Evolutionary conservation across 2,888 invertebrate species (phyloP).

Genomic region (Cephus nigrinus): DNA sequence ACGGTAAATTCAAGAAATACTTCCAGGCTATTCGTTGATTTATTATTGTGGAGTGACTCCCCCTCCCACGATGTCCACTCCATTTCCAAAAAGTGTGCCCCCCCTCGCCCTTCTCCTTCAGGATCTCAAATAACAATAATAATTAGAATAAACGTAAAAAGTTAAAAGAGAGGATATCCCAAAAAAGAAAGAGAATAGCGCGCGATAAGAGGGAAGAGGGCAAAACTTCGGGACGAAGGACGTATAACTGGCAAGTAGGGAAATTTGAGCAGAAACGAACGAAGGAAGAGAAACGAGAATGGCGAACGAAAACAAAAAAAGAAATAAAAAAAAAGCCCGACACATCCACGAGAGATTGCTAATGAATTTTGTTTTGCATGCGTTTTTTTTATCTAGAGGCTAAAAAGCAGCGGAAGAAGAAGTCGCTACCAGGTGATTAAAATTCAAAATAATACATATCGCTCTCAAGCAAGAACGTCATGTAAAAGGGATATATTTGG

Average conservation of each 20-base stretch:
- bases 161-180: neutral
- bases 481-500: neutral
- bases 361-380: constrained; percentile 65
- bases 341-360: constrained; percentile 48
- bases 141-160: neutral
- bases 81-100: too few relatives aligned
- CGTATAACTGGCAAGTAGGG: too few relatives aligned
- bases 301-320: neutral
- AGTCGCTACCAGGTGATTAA: constrained; percentile 87
- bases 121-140: neutral
- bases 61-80: too few relatives aligned
- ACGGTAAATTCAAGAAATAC: too few relatives aligned
- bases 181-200: neutral
- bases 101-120: neutral
- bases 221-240: too few relatives aligned
- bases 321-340: constrained; percentile 19
- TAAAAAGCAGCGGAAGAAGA: constrained; percentile 95
- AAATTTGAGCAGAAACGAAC: too few relatives aligned
- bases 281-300: too few relatives aligned
- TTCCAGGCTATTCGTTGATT: too few relatives aligned
- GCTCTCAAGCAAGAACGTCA: neutral
- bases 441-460: constrained; percentile 41
- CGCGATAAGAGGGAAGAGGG: neutral
- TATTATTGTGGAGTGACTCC: too few relatives aligned
- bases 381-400: constrained; percentile 76